Evolutionary conservation across 2,888 invertebrate genomes (phyloP).

Genomic region (Myopa tessellatipennis): DNA sequence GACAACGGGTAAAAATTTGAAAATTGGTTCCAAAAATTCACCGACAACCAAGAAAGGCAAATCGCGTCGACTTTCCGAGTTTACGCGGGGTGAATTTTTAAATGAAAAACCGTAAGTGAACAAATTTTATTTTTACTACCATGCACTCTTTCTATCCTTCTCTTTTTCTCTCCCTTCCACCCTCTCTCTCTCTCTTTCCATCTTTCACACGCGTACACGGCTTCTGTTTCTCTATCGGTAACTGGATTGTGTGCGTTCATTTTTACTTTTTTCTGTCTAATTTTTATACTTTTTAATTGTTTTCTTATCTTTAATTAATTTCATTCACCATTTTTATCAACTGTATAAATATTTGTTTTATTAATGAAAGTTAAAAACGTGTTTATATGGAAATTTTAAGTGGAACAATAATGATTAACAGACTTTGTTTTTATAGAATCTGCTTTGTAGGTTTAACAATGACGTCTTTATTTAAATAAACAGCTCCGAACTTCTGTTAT

Average conservation of each 20-base stretch:
- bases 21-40: constrained; percentile 35
- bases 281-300: too few species aligned
- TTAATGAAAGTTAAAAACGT: constrained; percentile 19
- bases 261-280: neutral
- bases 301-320: neutral
- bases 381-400: neutral
- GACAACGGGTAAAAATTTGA: constrained; percentile 31
- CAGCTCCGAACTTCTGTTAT: too few species aligned
- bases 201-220: neutral
- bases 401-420: neutral
- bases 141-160: neutral
- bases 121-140: constrained; percentile 32
- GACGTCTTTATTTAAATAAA: neutral
- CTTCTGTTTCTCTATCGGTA: neutral
- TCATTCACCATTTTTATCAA: constrained; percentile 35
- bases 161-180: neutral
- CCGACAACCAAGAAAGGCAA: constrained; percentile 63
- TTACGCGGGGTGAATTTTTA: constrained; percentile 69
- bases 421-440: neutral
- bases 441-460: neutral
- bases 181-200: neutral
- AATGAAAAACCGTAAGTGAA: constrained; percentile 69
- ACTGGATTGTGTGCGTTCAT: neutral
- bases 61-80: constrained; percentile 69
- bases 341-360: constrained; percentile 37